These are phyloP conservation scores for Drosophila sordidula DNA, from an alignment of 2,888 invertebrate genomes.

Conservation along the genomic window DNA sequence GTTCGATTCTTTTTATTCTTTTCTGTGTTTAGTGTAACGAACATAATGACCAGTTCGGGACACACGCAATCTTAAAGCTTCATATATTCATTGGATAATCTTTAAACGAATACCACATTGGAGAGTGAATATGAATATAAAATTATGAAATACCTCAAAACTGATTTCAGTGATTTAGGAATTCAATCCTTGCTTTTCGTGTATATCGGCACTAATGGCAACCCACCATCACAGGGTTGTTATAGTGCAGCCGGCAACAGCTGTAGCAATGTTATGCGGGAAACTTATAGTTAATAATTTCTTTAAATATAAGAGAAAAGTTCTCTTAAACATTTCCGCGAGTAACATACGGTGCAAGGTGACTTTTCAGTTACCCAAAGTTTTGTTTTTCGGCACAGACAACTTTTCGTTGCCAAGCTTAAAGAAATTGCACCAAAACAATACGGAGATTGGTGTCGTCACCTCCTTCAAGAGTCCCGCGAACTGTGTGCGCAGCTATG, in stretches of 20 bases:
- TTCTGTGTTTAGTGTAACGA: too few species aligned
- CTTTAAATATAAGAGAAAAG: conserved; percentile 82
- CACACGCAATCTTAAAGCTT: too few species aligned
- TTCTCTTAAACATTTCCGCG: conserved; percentile 6
- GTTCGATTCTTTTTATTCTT: not conserved
- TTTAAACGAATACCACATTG: too few species aligned
- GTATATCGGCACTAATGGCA: not conserved
- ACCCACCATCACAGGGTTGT: conserved; percentile 15
- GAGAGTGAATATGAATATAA: too few species aligned
- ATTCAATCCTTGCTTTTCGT: too few species aligned
- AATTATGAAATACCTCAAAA: too few species aligned
- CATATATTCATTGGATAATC: too few species aligned
- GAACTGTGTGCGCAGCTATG: conserved; percentile 90
- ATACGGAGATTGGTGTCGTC: conserved; percentile 89
- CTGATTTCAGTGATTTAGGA: too few species aligned
- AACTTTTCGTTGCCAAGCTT: conserved; percentile 92
- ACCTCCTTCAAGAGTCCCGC: conserved; percentile 88
- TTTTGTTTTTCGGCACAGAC: conserved; percentile 95
- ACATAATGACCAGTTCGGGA: too few species aligned
- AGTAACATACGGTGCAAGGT: conserved; percentile 16
- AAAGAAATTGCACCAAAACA: conserved; percentile 70
- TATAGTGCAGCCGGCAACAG: conserved; percentile 33
- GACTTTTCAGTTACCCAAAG: conserved; percentile 77
- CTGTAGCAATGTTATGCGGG: conserved; percentile 45
- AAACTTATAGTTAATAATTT: conserved; percentile 53